Base-by-base conservation (phyloP, 1,140 invertebrate species). In the Brachionus plicatilis region DNA sequence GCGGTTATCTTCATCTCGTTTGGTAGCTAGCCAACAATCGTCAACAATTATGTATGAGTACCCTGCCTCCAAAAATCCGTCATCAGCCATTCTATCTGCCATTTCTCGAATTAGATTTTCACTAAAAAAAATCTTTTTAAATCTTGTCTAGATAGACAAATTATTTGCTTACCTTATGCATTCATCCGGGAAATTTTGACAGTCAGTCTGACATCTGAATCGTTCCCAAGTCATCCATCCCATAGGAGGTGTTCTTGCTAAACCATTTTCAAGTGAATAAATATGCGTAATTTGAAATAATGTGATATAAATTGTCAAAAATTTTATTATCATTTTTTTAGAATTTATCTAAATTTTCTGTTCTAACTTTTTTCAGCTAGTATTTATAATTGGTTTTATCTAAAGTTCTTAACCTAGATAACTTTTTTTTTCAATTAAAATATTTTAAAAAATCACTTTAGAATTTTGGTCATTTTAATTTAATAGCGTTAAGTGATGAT, bases 1-100 rank as follows among this genome's bases (percentile, higher is more conserved):
- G 85, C 92, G 91, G 20, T 95, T 94, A 45, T 79, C 76, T 85
- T 92, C 89, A 11, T 91, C 88, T 65, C 96, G 90, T 83, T 94
- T 92, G 86, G 94, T 93, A 85, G 94, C 94, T 83, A 95, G 90
- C 96, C 96, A 98, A 89, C 96, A 98, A 89, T 98, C 96, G 85
- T 98, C 96, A 78, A 98, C 93, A 88, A 95, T 97, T 79, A 97
- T 93, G 88, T 96, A 96, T 87, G 96, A 93, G 90, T 97, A 98
- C 27, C 96, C 96, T 6, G 91, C 93, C 29, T 93, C 93, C 24
- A 93, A 93, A 88, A 96, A 98, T 5, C 96, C 96, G 88, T 97
- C 95, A 11, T 92, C 91, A 2, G 95, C 94, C 82, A 98, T 90
- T 84, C 94, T 92, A 88, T 98, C 95, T 20, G 96, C 93, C 95